A percentile compares a stretch with the other conserved stretches of the same genome.
phyloP scores from a whole-genome alignment of 2,888 invertebrate genomes.

The Eustalomyia histrio region DNA sequence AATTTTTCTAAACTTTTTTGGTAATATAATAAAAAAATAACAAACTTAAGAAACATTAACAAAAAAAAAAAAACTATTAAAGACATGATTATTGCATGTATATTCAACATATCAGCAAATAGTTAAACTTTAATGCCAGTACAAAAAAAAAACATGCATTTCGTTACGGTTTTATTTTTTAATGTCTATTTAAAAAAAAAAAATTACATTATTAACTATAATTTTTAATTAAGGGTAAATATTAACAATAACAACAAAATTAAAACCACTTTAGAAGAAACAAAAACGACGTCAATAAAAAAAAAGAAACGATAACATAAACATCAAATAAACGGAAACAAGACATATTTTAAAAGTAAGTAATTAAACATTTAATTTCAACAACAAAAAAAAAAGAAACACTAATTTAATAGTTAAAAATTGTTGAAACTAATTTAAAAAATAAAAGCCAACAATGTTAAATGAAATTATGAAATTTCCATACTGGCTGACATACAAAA shows the following conservation, averaged over 20 bases:
- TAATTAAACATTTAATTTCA: slow-evolving; percentile 44
- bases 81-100: slow-evolving; percentile 57
- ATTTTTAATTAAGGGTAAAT: slow-evolving; percentile 34
- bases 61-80: slow-evolving; percentile 14
- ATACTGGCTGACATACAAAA: background rate
- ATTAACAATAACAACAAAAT: slow-evolving; percentile 1
- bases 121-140: slow-evolving; percentile 29
- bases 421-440: background rate
- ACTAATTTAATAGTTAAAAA: slow-evolving; percentile 11
- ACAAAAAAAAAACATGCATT: slow-evolving; percentile 48
- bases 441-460: background rate
- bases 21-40: slow-evolving; percentile 34
- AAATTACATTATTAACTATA: slow-evolving; percentile 20
- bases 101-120: slow-evolving; percentile 22
- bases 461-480: slow-evolving; percentile 5
- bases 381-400: too few relatives aligned
- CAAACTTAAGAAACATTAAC: background rate
- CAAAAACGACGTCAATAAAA: too few relatives aligned
- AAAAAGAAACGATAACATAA: background rate
- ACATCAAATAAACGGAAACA: slow-evolving; percentile 23
- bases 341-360: slow-evolving; percentile 22
- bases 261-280: slow-evolving; percentile 4
- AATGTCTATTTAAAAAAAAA: slow-evolving; percentile 32
- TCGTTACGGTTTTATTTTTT: slow-evolving; percentile 57
- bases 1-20: slow-evolving; percentile 12